Evolutionary conservation across 2,797 vertebrate species (phyloP).

Genomic region (Clarias platycephalus): DNA sequence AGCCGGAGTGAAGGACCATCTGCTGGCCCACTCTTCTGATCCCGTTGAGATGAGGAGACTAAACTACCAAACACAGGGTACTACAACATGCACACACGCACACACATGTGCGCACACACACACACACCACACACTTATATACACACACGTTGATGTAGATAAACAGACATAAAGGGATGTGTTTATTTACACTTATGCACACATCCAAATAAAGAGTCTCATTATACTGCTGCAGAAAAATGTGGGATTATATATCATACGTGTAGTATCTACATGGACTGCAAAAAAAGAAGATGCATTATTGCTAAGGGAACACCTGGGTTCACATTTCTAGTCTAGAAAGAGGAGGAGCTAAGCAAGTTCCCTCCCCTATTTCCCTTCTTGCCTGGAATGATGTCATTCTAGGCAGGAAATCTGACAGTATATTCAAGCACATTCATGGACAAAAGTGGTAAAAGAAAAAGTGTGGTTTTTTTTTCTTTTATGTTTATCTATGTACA

Average conservation of each 20-base stretch:
- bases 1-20: conserved; percentile 85
- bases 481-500: too few species aligned
- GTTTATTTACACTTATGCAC: conserved; percentile 14
- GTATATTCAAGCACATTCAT: too few species aligned
- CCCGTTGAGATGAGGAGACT: conserved; percentile 94
- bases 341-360: too few species aligned
- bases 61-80: conserved; percentile 94
- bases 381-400: too few species aligned
- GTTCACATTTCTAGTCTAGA: too few species aligned
- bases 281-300: too few species aligned
- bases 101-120: conserved; percentile 27
- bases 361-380: too few species aligned
- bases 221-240: background rate
- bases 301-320: too few species aligned
- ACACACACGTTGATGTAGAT: conserved; percentile 4
- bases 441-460: too few species aligned
- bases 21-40: conserved; percentile 86
- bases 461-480: too few species aligned
- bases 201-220: background rate
- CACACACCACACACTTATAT: background rate
- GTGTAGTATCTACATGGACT: background rate
- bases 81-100: conserved; percentile 34
- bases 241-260: too few species aligned
- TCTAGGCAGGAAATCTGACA: too few species aligned
- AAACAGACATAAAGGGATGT: background rate